Conservation (phyloP, 1,140 invertebrate genomes). For the Drosophila kohkoa region DNA sequence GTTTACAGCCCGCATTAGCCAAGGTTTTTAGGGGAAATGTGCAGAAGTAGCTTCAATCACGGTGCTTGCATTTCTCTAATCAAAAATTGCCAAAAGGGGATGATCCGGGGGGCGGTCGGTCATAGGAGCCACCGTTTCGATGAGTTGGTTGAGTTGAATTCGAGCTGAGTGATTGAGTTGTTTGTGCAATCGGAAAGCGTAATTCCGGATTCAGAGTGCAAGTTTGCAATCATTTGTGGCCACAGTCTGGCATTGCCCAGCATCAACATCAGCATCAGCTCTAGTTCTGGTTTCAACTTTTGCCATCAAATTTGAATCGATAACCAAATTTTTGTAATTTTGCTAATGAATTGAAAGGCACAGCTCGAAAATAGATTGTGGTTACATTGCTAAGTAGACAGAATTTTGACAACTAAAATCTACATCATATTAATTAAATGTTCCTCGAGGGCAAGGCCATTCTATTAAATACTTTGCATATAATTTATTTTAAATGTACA, state of each 20-base stretch:
- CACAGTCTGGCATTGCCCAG: constrained; percentile 23
- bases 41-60: constrained; percentile 53
- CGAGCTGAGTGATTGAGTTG: constrained; percentile 70
- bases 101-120: background rate
- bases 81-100: constrained; percentile 62
- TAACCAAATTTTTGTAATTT: constrained; percentile 38
- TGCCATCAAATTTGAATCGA: constrained; percentile 19
- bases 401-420: background rate
- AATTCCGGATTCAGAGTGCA: constrained; percentile 35
- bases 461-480: background rate
- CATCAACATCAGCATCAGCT: constrained; percentile 55
- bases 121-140: constrained; percentile 19
- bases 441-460: background rate
- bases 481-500: background rate
- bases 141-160: constrained; percentile 38
- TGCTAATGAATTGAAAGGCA: constrained; percentile 12
- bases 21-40: constrained; percentile 6
- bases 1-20: constrained; percentile 63
- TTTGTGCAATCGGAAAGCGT: constrained; percentile 61
- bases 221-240: constrained; percentile 51
- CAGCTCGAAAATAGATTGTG: constrained; percentile 5
- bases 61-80: constrained; percentile 68
- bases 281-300: constrained; percentile 58
- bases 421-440: constrained; percentile 23
- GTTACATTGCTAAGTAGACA: constrained; percentile 5